phyloP scores from a whole-genome alignment of 1,140 invertebrate species.

The Anagrus nilaparvatae region DNA sequence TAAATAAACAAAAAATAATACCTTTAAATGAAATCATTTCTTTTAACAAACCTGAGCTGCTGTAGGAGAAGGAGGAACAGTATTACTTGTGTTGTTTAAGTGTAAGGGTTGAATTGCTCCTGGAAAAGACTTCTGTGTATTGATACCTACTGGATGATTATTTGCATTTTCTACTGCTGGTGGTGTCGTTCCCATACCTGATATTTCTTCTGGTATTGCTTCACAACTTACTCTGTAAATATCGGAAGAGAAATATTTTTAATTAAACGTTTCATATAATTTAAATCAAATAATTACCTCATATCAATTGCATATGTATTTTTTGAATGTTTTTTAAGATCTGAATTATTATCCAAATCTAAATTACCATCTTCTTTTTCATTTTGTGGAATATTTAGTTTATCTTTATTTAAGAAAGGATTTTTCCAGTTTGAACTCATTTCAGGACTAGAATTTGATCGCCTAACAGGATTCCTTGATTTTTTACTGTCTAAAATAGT shows the following conservation, averaged over 20 bases:
- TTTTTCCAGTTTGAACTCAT: conserved; percentile 80
- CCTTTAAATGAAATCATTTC: conserved; percentile 1
- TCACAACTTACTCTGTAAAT: conserved; percentile 64
- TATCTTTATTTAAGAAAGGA: conserved; percentile 47
- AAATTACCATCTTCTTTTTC: conserved; percentile 26
- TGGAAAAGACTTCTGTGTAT: conserved; percentile 35
- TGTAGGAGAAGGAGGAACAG: conserved; percentile 36
- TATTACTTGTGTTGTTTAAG: conserved; percentile 24
- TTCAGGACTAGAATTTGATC: conserved; percentile 83
- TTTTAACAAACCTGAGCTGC: conserved; percentile 24
- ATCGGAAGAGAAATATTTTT: not conserved
- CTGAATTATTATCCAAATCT: conserved; percentile 34
- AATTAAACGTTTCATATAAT: conserved; percentile 3
- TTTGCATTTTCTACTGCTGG: conserved; percentile 36
- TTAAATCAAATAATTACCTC: conserved; percentile 30
- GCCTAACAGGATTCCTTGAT: conserved; percentile 66
- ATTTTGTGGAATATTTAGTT: conserved; percentile 29
- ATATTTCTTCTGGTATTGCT: conserved; percentile 81
- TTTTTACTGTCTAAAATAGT: conserved; percentile 37
- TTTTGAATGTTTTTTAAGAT: conserved; percentile 51
- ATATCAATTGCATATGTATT: conserved; percentile 57
- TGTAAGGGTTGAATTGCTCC: conserved; percentile 24
- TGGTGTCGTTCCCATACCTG: conserved; percentile 50
- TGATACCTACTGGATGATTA: conserved; percentile 27
- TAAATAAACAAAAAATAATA: not conserved